phyloP scores from a whole-genome alignment of 2,797 vertebrate genomes.

The Anabas testudineus region DNA sequence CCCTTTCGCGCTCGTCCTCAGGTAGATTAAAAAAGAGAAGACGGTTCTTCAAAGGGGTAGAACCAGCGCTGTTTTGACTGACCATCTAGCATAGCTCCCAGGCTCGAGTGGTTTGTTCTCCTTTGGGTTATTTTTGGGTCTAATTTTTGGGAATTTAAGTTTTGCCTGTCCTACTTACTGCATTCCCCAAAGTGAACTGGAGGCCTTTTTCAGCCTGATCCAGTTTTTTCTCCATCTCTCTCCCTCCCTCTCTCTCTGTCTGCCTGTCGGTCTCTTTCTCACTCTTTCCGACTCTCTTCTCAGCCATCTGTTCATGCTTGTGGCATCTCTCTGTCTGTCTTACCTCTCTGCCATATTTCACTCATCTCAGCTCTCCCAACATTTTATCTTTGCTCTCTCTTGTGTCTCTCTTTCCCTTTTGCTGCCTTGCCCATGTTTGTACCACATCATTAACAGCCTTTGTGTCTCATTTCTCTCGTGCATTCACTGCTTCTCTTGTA shows the following conservation, averaged over 20 bases:
- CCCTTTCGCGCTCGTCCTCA: constrained; percentile 35
- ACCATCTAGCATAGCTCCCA: constrained; percentile 56
- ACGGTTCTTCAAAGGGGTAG: constrained; percentile 35
- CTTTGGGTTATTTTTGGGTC: constrained; percentile 73
- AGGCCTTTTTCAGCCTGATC: constrained; percentile 80
- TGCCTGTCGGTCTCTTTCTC: constrained; percentile 17
- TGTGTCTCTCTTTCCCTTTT: constrained; percentile 23
- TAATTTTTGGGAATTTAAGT: constrained; percentile 69
- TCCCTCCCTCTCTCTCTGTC: constrained; percentile 21
- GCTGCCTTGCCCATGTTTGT: constrained; percentile 20
- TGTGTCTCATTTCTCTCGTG: constrained; percentile 10
- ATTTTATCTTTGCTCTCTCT: constrained; percentile 41
- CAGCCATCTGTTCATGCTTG: constrained; percentile 78
- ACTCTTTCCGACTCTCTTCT: constrained; percentile 46
- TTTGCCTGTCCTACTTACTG: constrained; percentile 81
- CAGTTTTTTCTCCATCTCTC: constrained; percentile 67
- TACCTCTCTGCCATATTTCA: constrained; percentile 63
- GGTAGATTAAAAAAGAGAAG: constrained; percentile 49
- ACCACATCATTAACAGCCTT: constrained; percentile 32
- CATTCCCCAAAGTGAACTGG: constrained; percentile 78
- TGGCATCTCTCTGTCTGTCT: constrained; percentile 64
- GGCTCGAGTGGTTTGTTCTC: constrained; percentile 61
- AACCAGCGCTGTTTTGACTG: constrained; percentile 50
- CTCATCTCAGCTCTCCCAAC: constrained; percentile 47
- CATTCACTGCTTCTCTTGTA: background rate